Evolutionary conservation across 2,797 vertebrate species (phyloP).

Genomic region (Taenioides sp.): DNA sequence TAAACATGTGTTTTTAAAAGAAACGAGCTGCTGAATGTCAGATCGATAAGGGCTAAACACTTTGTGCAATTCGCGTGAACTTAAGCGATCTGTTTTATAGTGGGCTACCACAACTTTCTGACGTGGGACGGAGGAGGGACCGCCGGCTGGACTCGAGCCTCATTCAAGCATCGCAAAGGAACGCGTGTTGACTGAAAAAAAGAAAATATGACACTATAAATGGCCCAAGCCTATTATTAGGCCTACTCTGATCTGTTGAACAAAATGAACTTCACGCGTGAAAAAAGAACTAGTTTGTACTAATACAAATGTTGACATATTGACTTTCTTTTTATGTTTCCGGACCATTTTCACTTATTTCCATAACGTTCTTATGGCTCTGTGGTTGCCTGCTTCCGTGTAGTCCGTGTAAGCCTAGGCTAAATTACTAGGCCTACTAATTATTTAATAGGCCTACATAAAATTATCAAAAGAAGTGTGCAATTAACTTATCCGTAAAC

Average conservation of each 20-base stretch:
- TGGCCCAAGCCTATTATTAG: background rate
- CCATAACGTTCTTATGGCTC: no score
- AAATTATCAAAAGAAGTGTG: no score
- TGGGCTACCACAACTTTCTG: conserved; percentile 68
- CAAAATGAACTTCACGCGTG: background rate
- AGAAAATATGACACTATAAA: background rate
- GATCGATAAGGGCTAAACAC: conserved; percentile 44
- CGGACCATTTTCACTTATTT: no score
- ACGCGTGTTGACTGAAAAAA: background rate
- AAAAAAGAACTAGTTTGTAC: background rate
- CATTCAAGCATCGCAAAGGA: conserved; percentile 20
- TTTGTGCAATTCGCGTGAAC: conserved; percentile 51
- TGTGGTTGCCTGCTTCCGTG: no score
- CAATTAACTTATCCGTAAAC: no score
- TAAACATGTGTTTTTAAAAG: conserved; percentile 18
- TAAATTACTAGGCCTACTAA: no score
- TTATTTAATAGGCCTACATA: no score
- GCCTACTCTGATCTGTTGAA: background rate
- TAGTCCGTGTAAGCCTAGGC: no score
- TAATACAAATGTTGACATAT: no score
- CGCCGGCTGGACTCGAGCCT: conserved; percentile 37
- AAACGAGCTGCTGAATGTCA: conserved; percentile 49
- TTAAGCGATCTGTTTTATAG: conserved; percentile 78
- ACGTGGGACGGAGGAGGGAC: conserved; percentile 84
- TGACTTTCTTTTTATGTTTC: no score